Evolutionary conservation across 2,113 vertebrate species (phyloP), one percentile per base, ranked within the genome.

Genomic region (Nanorana parkeri): DNA sequence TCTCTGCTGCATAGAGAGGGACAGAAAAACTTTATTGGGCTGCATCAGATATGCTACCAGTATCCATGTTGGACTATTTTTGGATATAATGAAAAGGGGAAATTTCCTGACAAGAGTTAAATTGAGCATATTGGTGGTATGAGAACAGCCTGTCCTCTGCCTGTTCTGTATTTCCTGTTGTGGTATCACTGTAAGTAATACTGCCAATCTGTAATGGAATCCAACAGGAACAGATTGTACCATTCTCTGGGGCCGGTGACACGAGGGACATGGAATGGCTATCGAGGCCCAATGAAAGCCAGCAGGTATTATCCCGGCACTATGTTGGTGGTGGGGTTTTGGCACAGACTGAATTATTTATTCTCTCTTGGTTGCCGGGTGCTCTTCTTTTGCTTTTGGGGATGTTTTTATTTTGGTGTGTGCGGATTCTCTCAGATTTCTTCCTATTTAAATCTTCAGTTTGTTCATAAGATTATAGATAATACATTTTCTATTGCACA

Each of bases 221-320:
- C 89, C 95, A 94, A 97, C 98, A 99, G 98, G 98, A 96, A 92
- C 94, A 97, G 96, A 90, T 96, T 99, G 94, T 99, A 99, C 96
- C 96, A 97, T 93, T 99, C 98, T 93, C 94, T 99, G 93, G 96
- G 97, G 86, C 96, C 97, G 90, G 93, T 97, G 92, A 97, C 96
- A 94, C 95, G 97, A 92, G 93, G 96, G 94, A 94, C 95, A 94
- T 95, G 97, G 91, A 98, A 97, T 94, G 95, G 96, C 92, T 96
- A 94, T 96, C 94, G 97, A 93, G 95, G 97, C 95, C 96, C 94
- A 92, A 87, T 95, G 94, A 97, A 97, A 94, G 93, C 96, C 94
- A 96, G 95, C 97, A 99, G 98, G 98, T 99, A 99, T 95, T 88
- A 87, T 77, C 54, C 86, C 88, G 91, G 91, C 89, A 90, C 89